A percentile compares a stretch with the other conserved stretches of the same genome.
Evolutionary conservation across 2,113 vertebrate genomes (phyloP).

Genomic region (Plecotus auritus): DNA sequence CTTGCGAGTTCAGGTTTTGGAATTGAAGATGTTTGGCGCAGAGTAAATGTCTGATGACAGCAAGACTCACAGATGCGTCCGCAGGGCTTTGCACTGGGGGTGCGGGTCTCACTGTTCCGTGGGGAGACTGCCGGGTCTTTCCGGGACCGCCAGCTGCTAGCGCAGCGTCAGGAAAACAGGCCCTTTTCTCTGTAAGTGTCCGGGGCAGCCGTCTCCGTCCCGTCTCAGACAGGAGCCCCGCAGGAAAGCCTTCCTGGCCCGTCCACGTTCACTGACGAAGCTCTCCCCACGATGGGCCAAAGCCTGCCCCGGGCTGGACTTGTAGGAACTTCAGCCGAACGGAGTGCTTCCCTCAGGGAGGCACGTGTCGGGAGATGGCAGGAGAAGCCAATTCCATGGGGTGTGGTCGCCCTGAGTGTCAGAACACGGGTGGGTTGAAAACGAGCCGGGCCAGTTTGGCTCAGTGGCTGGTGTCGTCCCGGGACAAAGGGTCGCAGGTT

Average conservation of each 20-base stretch:
- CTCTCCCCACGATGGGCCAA: fast-evolving
- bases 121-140: not conserved
- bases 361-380: not conserved
- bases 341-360: not conserved
- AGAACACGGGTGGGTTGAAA: not conserved
- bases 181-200: not conserved
- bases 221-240: not conserved
- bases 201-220: not conserved
- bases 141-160: not conserved
- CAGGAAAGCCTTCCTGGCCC: not conserved
- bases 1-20: not conserved
- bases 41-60: not conserved
- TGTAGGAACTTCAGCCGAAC: not conserved
- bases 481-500: no score
- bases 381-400: not conserved
- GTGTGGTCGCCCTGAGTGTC: not conserved
- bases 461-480: no score
- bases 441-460: no score
- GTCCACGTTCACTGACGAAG: not conserved
- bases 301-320: not conserved
- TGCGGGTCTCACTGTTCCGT: not conserved
- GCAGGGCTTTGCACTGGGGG: not conserved
- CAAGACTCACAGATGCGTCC: not conserved
- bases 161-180: not conserved
- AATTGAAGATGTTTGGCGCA: not conserved